Base-by-base conservation (phyloP, 2,888 invertebrate species). In the Heliconius hortense region DNA sequence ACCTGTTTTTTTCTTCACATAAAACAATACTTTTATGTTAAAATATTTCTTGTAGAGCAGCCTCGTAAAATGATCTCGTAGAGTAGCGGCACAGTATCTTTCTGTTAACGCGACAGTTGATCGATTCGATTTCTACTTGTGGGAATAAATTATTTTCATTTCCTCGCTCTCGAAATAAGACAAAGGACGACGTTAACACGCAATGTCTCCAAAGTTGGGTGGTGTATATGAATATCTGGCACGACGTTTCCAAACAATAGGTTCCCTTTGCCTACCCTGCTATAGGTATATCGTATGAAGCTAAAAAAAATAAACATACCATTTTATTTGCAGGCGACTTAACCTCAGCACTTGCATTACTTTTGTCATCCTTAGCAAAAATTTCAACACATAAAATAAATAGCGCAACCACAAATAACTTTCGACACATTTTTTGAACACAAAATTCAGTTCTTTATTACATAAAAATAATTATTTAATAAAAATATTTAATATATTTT, bases 341-440 rank as follows among this genome's bases (percentile, higher is more conserved):
- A 1, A 70, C 43, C 63, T 76, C 76, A 26, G 71, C 64, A 67
- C 76, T 76, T 24, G 66, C 71, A 24, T 62, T 73, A 39, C 72
- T 80, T 31, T 80, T 80, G 31, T 79, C 80, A 31, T 78, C 79
- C 76, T 80, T 80, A 35, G 79, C 80, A n/a, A 66, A 73, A 18
- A 79, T 77, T 74, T 77, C 68, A 26, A 66, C 74, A 73, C 78
- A 78, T 64, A 78, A 76, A 73, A 79, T 68, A 78, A 80, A 66
- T 63, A 80, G 74, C 35, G 79, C 15, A 1, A 75, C 39, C 64
- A 71, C 76, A 35, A 56, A 56, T 69, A 78, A 28, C 21, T 75
- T 72, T 67, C 67, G 43, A 63, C 68, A 62, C 73, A 73, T 76
- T 62, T 73, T 53, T 39, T 31, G 15, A 26, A 68, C 68, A 66